These are phyloP conservation scores for Lepidostoma basale DNA, from an alignment of 1,140 invertebrate genomes.

Conservation along the genomic window DNA sequence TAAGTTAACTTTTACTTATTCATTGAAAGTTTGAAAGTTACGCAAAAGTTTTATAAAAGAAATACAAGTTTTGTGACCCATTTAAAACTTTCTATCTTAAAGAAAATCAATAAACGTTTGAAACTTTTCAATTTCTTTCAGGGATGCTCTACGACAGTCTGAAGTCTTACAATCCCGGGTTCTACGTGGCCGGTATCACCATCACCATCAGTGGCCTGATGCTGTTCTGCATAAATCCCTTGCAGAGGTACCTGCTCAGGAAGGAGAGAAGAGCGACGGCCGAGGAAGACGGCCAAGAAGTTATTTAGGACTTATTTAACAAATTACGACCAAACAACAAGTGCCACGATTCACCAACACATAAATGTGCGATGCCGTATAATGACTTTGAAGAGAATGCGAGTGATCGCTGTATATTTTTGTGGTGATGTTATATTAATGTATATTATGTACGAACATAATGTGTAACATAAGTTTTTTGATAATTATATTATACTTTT, in stretches of 20 bases:
- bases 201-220: constrained; percentile 88
- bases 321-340: constrained; percentile 1
- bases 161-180: constrained; percentile 82
- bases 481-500: constrained; percentile 3
- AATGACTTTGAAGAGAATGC: constrained; percentile 1
- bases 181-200: constrained; percentile 79
- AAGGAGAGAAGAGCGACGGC: constrained; percentile 31
- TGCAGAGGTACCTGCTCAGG: constrained; percentile 63
- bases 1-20: no score
- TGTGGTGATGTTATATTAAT: constrained; percentile 5
- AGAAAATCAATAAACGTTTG: no score
- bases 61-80: no score
- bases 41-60: no score
- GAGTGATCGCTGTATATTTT: constrained; percentile 8
- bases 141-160: constrained; percentile 80
- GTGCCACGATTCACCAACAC: neutral
- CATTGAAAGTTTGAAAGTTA: no score
- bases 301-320: constrained; percentile 5
- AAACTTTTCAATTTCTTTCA: constrained; percentile 59
- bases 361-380: neutral
- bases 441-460: neutral
- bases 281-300: constrained; percentile 13
- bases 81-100: no score
- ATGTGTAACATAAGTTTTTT: constrained; percentile 3
- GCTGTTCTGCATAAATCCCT: constrained; percentile 83